Percentiles rank a stretch among this genome's conserved stretches.
phyloP scores from a whole-genome alignment of 2,888 invertebrate species.

The Thymelicus sylvestris region DNA sequence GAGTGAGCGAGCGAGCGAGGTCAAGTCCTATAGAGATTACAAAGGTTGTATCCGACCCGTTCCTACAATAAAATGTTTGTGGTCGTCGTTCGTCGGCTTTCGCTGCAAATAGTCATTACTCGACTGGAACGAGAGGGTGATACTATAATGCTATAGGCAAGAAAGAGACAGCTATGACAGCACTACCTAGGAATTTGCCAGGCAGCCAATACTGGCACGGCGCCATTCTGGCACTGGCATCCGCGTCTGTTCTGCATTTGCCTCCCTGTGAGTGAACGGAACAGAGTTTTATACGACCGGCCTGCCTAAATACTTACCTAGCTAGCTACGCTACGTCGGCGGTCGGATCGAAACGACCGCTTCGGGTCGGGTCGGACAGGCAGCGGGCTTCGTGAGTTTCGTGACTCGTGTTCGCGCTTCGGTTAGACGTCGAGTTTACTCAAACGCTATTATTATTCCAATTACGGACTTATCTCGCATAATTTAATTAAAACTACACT shows the following conservation, averaged over 20 bases:
- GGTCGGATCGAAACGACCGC: constrained; percentile 46
- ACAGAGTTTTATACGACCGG: constrained; percentile 57
- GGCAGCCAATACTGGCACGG: constrained; percentile 73
- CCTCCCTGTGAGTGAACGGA: constrained; percentile 66
- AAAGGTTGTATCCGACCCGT: constrained; percentile 52
- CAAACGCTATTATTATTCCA: constrained; percentile 47
- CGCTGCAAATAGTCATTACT: constrained; percentile 46
- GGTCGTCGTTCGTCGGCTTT: constrained; percentile 42
- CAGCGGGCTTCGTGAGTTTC: background rate
- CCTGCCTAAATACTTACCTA: constrained; percentile 49
- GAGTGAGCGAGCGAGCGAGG: constrained; percentile 56
- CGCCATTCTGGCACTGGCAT: constrained; percentile 66
- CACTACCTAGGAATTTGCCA: constrained; percentile 65
- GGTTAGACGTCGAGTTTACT: constrained; percentile 39
- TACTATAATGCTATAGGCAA: constrained; percentile 42
- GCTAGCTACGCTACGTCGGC: constrained; percentile 43
- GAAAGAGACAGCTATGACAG: constrained; percentile 57
- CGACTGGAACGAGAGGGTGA: constrained; percentile 45
- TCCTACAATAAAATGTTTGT: constrained; percentile 60
- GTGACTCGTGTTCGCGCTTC: background rate
- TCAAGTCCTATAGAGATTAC: constrained; percentile 53
- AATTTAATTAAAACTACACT: constrained; percentile 55
- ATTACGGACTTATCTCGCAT: constrained; percentile 58
- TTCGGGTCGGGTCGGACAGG: constrained; percentile 16
- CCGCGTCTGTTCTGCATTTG: constrained; percentile 56